Evolutionary conservation across 1,140 invertebrate genomes (phyloP), one percentile per base, ranked within the genome.

Genomic region (Drosophila ananassae): DNA sequence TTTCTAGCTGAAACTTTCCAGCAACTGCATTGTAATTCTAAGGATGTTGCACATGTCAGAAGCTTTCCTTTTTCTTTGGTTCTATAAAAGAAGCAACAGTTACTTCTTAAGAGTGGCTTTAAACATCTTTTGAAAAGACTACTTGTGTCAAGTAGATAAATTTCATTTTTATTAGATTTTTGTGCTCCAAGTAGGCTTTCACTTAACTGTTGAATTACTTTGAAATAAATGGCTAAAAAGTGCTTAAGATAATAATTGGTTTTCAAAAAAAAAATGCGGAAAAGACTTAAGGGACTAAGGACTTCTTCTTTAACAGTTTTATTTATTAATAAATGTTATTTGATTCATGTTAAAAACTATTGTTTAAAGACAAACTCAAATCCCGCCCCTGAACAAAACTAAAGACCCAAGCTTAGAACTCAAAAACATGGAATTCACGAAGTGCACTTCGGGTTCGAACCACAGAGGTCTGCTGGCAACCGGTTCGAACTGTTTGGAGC

Each of bases 341-440:
- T 34, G 5, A 5, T 9, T 30, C 6, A 30, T 9, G 5, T 30
- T 30, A 30, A 30, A 30, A 30, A 32, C 2, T n/a, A n/a, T 39
- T 39, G 3, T 13, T 41, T 17, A 17, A 17, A 41, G 1, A 0
- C n/a, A 41, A 17, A 41, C 8, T 34, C 0, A 34, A 10, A 3
- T 34, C 32, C 32, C 8, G 32, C 8, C 9, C 2, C 3, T 2
- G 17, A 44, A 9, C 12, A 63, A 25, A n/a, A 50, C 1, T 32
- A n/a, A 73, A 64, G 53, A 51, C 44, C 59, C 22, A 12, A 24
- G 25, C 3, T 46, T 21, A 10, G 28, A 8, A 32, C 32, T 34
- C 3, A 7, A 57, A 83, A 80, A 85, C 82, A 85, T 85, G 69
- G 81, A 77, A 87, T 77, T 1, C 30, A 47, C 66, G 63, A 69